A percentile compares a stretch with the other conserved stretches of the same genome.
Conservation (phyloP, 2,797 vertebrate species). For the Urosaurus nigricauda region DNA sequence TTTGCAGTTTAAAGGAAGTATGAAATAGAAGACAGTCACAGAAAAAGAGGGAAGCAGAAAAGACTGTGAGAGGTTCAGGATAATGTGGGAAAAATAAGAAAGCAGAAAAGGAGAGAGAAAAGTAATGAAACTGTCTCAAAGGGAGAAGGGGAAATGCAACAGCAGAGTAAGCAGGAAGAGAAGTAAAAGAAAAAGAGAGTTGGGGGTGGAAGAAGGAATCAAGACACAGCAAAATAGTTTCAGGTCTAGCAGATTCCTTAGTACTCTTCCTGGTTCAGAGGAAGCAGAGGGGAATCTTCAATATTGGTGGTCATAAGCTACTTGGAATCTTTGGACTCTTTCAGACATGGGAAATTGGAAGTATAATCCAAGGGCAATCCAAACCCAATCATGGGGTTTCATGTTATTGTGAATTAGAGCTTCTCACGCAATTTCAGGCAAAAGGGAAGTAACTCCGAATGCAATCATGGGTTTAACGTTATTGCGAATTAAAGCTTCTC, state of each 20-base stretch:
- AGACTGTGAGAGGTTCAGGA: neutral
- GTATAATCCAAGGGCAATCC: too few relatives aligned
- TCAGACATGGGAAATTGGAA: too few relatives aligned
- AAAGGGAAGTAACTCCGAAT: too few relatives aligned
- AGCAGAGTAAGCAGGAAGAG: too few relatives aligned
- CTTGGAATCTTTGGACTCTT: neutral
- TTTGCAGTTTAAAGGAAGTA: neutral
- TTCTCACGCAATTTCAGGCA: too few relatives aligned
- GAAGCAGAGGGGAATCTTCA: neutral
- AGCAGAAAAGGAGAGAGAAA: neutral
- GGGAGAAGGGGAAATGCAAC: too few relatives aligned
- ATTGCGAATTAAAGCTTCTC: too few relatives aligned
- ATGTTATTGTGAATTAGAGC: too few relatives aligned
- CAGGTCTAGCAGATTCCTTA: neutral
- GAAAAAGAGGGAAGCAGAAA: neutral
- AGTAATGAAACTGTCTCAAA: neutral
- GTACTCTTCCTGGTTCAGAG: neutral
- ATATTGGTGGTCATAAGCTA: neutral
- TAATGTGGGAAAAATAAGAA: neutral
- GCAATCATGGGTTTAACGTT: too few relatives aligned
- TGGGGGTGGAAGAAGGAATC: neutral
- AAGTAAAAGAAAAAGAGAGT: neutral
- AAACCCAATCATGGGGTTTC: too few relatives aligned
- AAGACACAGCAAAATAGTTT: neutral
- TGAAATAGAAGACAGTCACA: neutral